Evolutionary conservation across 2,888 invertebrate genomes (phyloP), one percentile per base, ranked within the genome.

Genomic region (Cenopis cana): DNA sequence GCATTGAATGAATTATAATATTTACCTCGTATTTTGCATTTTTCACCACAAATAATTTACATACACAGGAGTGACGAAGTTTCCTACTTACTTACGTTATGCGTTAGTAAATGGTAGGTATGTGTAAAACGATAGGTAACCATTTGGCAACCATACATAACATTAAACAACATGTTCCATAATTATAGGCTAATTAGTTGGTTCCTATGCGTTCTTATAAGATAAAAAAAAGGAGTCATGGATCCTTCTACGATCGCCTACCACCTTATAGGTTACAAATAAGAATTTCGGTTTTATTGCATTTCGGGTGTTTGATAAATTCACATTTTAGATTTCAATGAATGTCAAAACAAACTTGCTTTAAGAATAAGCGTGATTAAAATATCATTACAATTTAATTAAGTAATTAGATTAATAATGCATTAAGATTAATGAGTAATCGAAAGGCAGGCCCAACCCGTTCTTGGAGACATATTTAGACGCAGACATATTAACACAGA

Each of bases 401-500:
- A 20, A 57, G 38, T 18, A 38, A 18, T 46, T 14, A 33, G 18
- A 50, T 17, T 46, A 36, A 50, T 20, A 36, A 33, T 0, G 33
- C 33, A 33, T 33, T 33, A 33, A 11, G 18, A 46, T 50, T 24
- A 38, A 52, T 56, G 2, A 18, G 11, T 24, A 49, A 46, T 56
- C 17, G 8, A 56, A 56, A 1, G 56, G 49, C 50, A n/a, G 20
- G 56, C 20, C 36, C 10, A 57, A 64, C 69, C 29, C 64, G 64
- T 69, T 57, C n/a, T 14, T 69, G 69, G 50, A 56, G 64, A 69
- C 69, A 50, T 38, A 18, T n/a, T 64, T 36, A 36, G 24, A 20
- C n/a, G 41, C n/a, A 68, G 68, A 68, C 68, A 61, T 68, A 60
- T 61, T 60, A 60, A 55, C 54, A 18, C 18, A 49, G 61, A 20